Conservation (phyloP, 2,113 vertebrate species). For the sheep (Ovis aries) region DNA sequence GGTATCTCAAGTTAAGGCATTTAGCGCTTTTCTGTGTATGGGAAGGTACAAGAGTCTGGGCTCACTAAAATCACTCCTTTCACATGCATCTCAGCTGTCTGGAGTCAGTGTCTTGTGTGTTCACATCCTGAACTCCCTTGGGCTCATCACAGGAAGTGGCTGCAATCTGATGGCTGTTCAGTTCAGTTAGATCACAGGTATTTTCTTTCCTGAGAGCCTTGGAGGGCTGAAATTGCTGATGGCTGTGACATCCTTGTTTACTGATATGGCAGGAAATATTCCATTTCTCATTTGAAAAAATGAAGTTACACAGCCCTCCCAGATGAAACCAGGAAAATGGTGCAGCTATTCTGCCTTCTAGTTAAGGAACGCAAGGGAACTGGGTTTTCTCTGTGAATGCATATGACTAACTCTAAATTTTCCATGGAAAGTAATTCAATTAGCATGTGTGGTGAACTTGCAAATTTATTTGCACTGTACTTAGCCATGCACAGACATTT, state of each 20-base stretch:
- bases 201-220: not conserved
- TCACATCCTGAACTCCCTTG: not conserved
- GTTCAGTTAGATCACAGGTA: not conserved
- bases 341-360: not conserved
- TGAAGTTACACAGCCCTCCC: not conserved
- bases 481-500: not conserved
- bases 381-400: not conserved
- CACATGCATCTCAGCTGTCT: not conserved
- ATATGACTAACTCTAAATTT: not conserved
- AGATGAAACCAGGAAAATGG: not conserved
- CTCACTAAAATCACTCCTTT: not conserved
- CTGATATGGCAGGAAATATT: not conserved
- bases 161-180: not conserved
- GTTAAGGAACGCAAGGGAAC: not conserved
- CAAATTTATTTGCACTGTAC: not conserved
- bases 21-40: not conserved
- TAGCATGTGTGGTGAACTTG: not conserved
- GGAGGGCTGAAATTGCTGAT: not conserved
- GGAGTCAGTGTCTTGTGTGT: not conserved
- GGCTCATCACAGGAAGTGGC: not conserved
- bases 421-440: constrained; percentile 24
- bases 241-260: not conserved
- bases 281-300: not conserved
- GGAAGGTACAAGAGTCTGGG: not conserved
- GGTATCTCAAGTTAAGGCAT: not conserved